phyloP scores from a whole-genome alignment of 2,797 vertebrate genomes.

The Discoglossus pictus region DNA sequence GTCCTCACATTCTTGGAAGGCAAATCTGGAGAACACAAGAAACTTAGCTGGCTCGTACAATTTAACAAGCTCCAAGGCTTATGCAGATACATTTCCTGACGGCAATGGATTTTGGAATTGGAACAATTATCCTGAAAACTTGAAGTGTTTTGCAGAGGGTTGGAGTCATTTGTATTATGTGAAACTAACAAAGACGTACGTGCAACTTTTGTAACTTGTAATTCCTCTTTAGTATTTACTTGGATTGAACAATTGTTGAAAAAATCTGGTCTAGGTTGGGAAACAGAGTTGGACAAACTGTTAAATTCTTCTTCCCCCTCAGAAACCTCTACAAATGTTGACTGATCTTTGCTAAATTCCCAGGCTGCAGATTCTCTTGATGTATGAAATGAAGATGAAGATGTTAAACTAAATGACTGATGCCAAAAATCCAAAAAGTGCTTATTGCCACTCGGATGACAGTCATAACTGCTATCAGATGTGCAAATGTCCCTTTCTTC shows the following conservation, averaged over 20 bases:
- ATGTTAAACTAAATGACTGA: conserved; percentile 66
- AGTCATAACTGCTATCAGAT: conserved; percentile 52
- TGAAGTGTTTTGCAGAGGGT: conserved; percentile 34
- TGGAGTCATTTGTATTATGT: conserved; percentile 25
- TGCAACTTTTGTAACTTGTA: conserved; percentile 30
- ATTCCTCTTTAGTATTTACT: neutral
- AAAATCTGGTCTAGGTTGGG: conserved; percentile 33
- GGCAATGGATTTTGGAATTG: conserved; percentile 25
- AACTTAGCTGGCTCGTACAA: conserved; percentile 22
- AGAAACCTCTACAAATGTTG: conserved; percentile 46
- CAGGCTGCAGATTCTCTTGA: conserved; percentile 55
- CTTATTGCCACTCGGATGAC: conserved; percentile 48
- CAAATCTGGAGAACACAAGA: neutral
- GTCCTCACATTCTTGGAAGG: neutral
- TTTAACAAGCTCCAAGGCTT: conserved; percentile 18
- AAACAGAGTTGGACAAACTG: conserved; percentile 38
- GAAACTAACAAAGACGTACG: conserved; percentile 39
- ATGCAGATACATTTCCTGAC: conserved; percentile 30
- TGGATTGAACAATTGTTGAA: neutral
- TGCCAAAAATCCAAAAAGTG: conserved; percentile 61
- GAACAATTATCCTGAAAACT: conserved; percentile 41
- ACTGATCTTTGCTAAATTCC: conserved; percentile 49
- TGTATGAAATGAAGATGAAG: conserved; percentile 57
- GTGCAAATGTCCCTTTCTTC: conserved; percentile 57
- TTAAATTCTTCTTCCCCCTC: conserved; percentile 38